Evolutionary conservation across 2,888 invertebrate species (phyloP).

Genomic region (Meta bourneti): DNA sequence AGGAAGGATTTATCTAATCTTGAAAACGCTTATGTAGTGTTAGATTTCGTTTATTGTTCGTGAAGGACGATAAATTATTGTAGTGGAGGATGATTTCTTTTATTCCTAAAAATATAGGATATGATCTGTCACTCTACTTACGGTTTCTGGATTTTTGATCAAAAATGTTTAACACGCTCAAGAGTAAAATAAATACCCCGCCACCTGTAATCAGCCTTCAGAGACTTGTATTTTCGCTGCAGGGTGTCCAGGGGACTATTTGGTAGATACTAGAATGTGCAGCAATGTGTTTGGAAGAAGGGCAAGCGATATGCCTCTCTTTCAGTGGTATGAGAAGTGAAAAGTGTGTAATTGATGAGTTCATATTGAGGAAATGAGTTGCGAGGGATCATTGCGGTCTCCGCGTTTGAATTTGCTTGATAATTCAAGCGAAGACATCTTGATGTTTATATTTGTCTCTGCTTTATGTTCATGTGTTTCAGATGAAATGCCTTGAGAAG

Average conservation of each 20-base stretch:
- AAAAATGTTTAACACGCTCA: too few relatives aligned
- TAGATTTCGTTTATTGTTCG: too few relatives aligned
- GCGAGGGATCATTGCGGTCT: conserved; percentile 15
- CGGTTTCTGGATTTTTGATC: too few relatives aligned
- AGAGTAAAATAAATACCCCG: neutral
- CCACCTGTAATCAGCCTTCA: neutral
- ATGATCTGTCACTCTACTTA: too few relatives aligned
- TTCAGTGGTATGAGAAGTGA: conserved; percentile 2
- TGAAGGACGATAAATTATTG: too few relatives aligned
- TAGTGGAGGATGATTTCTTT: too few relatives aligned
- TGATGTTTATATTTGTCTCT: too few relatives aligned
- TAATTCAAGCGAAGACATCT: conserved; percentile 7
- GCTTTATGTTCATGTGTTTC: too few relatives aligned
- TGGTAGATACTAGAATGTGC: neutral
- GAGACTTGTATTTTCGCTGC: conserved; percentile 17
- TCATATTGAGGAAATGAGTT: conserved; percentile 39
- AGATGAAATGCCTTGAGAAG: too few relatives aligned
- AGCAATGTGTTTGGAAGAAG: neutral
- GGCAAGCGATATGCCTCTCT: neutral
- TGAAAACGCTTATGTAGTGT: too few relatives aligned
- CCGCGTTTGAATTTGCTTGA: neutral
- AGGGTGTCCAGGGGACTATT: neutral
- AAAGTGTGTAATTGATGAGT: conserved; percentile 42
- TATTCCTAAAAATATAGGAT: too few relatives aligned
- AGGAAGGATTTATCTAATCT: too few relatives aligned